Percentiles rank a stretch among this genome's conserved stretches.
These are phyloP conservation scores for Calypte anna DNA, from an alignment of 2,113 vertebrate species.

Conservation along the genomic window DNA sequence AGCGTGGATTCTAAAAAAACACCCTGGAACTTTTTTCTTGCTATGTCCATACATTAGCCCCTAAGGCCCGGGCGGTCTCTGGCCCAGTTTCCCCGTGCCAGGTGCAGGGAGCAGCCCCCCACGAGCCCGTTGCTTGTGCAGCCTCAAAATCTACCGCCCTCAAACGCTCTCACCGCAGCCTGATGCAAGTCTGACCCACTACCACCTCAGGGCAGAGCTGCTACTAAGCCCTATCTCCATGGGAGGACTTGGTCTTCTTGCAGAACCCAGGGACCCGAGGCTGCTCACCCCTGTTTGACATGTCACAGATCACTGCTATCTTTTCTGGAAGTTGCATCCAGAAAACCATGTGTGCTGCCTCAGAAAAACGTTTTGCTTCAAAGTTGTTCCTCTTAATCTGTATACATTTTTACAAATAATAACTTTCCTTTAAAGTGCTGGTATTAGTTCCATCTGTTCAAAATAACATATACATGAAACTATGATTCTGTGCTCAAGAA, in stretches of 20 bases:
- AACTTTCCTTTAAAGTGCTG: not conserved
- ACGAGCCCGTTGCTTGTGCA: not conserved
- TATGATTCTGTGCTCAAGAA: not conserved
- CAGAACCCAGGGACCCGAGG: not conserved
- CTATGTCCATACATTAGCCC: not conserved
- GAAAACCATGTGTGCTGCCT: not conserved
- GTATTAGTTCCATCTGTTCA: not conserved
- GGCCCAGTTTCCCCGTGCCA: not conserved
- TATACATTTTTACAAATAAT: conserved; percentile 47
- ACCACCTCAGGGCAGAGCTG: not conserved
- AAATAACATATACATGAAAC: conserved; percentile 22
- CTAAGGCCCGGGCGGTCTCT: not conserved
- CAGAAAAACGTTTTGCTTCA: not conserved
- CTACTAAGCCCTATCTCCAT: not conserved
- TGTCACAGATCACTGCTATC: not conserved
- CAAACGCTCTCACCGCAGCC: not conserved
- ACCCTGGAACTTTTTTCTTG: not conserved
- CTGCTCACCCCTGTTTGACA: not conserved
- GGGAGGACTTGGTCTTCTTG: not conserved
- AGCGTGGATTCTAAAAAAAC: conserved; percentile 38
- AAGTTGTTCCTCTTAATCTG: conserved; percentile 26
- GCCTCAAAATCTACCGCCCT: not conserved
- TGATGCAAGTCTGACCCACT: not conserved
- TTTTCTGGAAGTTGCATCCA: not conserved
- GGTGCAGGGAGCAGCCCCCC: not conserved